Evolutionary conservation across 2,888 invertebrate genomes (phyloP).

Genomic region (Lepetodrilus schrolli): DNA sequence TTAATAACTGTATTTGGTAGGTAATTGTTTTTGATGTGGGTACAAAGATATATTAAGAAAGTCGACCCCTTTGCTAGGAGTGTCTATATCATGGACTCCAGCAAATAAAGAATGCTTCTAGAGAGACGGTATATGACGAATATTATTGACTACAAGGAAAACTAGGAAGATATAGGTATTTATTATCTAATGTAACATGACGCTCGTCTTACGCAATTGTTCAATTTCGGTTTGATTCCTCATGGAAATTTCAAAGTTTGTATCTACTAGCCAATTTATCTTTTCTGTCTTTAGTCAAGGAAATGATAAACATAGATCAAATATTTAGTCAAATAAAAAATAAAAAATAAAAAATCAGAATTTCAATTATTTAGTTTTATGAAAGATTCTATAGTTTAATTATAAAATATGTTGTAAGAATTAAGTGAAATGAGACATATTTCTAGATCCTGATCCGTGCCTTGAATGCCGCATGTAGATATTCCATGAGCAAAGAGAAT

Average conservation of each 20-base stretch:
- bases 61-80: not conserved
- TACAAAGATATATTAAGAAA: no score
- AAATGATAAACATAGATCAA: no score
- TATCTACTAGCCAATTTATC: no score
- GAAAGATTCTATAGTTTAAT: no score
- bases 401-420: not conserved
- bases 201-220: not conserved
- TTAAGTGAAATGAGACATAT: not conserved
- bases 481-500: not conserved
- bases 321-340: no score
- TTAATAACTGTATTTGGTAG: not conserved
- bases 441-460: not conserved
- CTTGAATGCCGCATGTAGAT: not conserved
- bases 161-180: not conserved
- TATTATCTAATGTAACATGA: not conserved
- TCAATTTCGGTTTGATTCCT: no score
- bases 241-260: no score
- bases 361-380: no score
- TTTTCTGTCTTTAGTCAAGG: no score
- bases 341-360: no score
- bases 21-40: not conserved
- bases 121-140: slow-evolving; percentile 14
- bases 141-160: slow-evolving; percentile 23
- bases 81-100: slow-evolving; percentile 8
- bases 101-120: slow-evolving; percentile 11